Conservation (phyloP, 1,140 invertebrate species). For the Physella acuta region DNA sequence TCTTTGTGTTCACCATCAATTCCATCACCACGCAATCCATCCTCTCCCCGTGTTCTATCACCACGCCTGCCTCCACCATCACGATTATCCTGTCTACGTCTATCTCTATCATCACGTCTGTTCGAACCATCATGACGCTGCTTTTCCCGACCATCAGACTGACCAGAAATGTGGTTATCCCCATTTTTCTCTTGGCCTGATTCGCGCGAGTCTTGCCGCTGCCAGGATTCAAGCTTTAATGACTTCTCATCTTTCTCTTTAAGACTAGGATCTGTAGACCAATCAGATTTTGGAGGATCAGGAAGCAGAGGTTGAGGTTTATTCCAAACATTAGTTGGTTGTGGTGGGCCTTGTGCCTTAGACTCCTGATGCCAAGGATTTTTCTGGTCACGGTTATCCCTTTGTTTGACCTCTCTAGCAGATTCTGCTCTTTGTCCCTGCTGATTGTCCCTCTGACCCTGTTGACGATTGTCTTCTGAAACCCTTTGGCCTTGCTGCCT, state of each 20-base stretch:
- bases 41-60: constrained; percentile 11
- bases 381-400: constrained; percentile 1
- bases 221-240: constrained; percentile 4
- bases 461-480: constrained; percentile 1
- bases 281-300: constrained; percentile 17
- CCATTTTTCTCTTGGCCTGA: constrained; percentile 25
- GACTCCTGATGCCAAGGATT: constrained; percentile 11
- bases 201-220: constrained; percentile 11
- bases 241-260: constrained; percentile 13
- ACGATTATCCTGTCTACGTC: constrained; percentile 6
- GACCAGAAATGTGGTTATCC: constrained; percentile 11
- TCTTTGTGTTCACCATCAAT: constrained; percentile 31
- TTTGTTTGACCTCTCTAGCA: background rate
- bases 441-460: background rate
- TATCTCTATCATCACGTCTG: constrained; percentile 19
- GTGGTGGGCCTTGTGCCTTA: background rate
- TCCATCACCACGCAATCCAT: constrained; percentile 8
- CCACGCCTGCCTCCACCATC: constrained; percentile 19
- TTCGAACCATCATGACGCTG: constrained; percentile 26
- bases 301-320: constrained; percentile 14
- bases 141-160: constrained; percentile 14
- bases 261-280: background rate
- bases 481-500: background rate
- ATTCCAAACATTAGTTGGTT: constrained; percentile 16
- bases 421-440: background rate